Base-by-base conservation (phyloP, 2,797 vertebrate genomes). In the Somateria mollissima region DNA sequence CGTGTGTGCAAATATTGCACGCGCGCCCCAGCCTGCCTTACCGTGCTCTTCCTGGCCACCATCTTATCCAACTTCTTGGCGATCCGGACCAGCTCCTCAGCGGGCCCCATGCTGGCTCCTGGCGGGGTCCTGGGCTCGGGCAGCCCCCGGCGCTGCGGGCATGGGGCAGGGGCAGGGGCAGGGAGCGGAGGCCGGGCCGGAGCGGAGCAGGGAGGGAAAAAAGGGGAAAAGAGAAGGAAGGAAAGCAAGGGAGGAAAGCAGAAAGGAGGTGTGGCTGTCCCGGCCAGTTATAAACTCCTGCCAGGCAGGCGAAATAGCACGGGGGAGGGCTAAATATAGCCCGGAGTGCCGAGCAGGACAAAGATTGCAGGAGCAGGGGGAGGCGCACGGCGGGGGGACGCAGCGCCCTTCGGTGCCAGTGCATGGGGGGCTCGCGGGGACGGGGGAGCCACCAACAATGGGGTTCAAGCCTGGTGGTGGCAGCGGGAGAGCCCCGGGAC, bases 11-110 rank as follows among this genome's bases (percentile, higher is more conserved):
- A 39, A 39, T 16, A 13, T 6, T 18, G 61, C 17, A 47, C 15
- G 13, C 20, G 6, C 11, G 0, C 25, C 17, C 64, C n/a, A 0
- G 47, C 49, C 39, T 21, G 36, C 80, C 98, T 99, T 98, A 99
- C 99, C 99, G 96, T 99, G 98, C 97, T 99, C 97, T 98, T 99
- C 98, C 98, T 98, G 97, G 98, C 98, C 98, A 99, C 99, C 99
- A 99, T 99, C 98, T 99, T 99, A 98, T 99, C 99, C 98, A 99
- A 95, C 93, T 98, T 99, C 96, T 98, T 99, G 73, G 98, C 99
- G 71, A 99, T 99, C 95, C 98, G 98, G 93, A 98, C 97, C 94
- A 99, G 98, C 91, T 99, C 99, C 96, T 99, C 98, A 94, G 99
- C 98, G 41, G 97, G 98, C 84, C 98, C 98, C 99, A 99, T 98